Percentiles rank a stretch among this genome's conserved stretches.
These are phyloP conservation scores for Platygyra sinensis DNA, from an alignment of 64 coral and sea anemone species.

Conservation along the genomic window DNA sequence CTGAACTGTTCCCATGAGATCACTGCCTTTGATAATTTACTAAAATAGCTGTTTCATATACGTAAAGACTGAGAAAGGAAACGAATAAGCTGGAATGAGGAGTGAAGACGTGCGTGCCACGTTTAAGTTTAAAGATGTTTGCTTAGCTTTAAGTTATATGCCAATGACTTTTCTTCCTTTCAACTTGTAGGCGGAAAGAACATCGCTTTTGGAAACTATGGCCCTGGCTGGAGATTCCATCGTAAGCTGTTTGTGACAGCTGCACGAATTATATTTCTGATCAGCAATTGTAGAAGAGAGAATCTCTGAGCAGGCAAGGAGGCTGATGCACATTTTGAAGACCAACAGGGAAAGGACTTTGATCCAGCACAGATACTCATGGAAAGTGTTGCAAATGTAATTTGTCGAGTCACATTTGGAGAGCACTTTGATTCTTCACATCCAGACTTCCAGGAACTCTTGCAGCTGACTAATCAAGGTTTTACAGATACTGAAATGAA, in stretches of 20 bases:
- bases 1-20: too few species aligned
- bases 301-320: slow-evolving; percentile 28
- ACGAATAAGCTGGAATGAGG: too few species aligned
- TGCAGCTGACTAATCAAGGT: neutral
- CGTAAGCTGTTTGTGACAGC: slow-evolving; percentile 63
- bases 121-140: too few species aligned
- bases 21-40: too few species aligned
- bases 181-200: slow-evolving; percentile 58
- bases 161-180: too few species aligned
- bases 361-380: slow-evolving; percentile 37
- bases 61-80: too few species aligned
- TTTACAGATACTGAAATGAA: slow-evolving; percentile 20
- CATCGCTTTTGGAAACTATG: slow-evolving; percentile 61
- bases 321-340: slow-evolving; percentile 4
- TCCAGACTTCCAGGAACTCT: slow-evolving; percentile 41
- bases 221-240: slow-evolving; percentile 60
- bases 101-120: too few species aligned
- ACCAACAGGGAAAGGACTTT: slow-evolving; percentile 42
- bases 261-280: slow-evolving; percentile 37
- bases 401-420: slow-evolving; percentile 66
- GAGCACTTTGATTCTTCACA: slow-evolving; percentile 44
- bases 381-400: slow-evolving; percentile 70
- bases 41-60: too few species aligned
- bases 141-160: too few species aligned
- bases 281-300: slow-evolving; percentile 14